phyloP scores from a whole-genome alignment of 2,797 vertebrate genomes.

The Microhierax caerulescens region DNA sequence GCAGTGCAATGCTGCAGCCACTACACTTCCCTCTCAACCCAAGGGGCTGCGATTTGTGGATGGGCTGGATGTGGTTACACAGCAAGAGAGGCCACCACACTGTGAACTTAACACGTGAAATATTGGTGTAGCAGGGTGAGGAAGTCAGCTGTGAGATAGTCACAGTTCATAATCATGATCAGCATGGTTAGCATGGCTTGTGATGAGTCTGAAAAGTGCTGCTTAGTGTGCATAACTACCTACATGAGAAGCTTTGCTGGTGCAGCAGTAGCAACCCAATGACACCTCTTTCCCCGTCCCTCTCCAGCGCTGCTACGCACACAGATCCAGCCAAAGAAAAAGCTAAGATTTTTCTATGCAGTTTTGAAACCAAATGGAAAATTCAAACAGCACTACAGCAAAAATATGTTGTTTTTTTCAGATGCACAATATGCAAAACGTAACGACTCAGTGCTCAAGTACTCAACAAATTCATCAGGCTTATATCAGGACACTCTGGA shows the following conservation, averaged over 20 bases:
- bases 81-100: not conserved
- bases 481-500: not conserved
- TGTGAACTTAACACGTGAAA: not conserved
- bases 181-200: not conserved
- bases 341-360: not conserved
- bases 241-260: not conserved
- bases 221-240: not conserved
- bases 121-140: not conserved
- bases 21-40: not conserved
- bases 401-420: not conserved
- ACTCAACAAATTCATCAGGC: not conserved
- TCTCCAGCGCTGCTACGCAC: not conserved
- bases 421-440: not conserved
- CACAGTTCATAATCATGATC: not conserved
- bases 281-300: not conserved
- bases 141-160: not conserved
- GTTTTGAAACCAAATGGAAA: not conserved
- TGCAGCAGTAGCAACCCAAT: not conserved
- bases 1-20: accelerated
- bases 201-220: not conserved
- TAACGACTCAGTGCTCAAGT: not conserved
- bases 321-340: not conserved
- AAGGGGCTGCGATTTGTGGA: accelerated
- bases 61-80: not conserved
- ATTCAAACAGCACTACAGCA: not conserved